Percentiles rank a stretch among this genome's conserved stretches.
These are phyloP conservation scores for Sceloporus tristichus DNA, from an alignment of 2,113 vertebrate species.

Conservation along the genomic window DNA sequence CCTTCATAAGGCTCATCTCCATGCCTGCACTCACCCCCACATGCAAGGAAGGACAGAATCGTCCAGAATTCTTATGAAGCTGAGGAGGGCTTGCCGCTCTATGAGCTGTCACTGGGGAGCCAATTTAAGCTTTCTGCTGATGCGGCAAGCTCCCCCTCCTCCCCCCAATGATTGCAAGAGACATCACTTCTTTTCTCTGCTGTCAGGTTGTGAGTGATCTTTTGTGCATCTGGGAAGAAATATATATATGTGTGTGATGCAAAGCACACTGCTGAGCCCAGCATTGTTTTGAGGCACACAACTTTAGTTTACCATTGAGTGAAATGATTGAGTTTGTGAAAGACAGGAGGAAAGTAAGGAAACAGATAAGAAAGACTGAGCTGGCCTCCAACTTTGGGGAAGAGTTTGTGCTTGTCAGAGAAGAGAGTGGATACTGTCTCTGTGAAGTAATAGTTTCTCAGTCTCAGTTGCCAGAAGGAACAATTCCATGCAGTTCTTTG, in stretches of 20 bases:
- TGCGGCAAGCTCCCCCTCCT: slow-evolving; percentile 41
- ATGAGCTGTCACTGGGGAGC: slow-evolving; percentile 48
- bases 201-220: slow-evolving; percentile 49
- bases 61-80: slow-evolving; percentile 23
- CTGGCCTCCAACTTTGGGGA: background rate
- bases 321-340: background rate
- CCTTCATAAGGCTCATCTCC: slow-evolving; percentile 1
- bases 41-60: fast-evolving
- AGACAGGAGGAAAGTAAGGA: background rate
- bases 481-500: background rate
- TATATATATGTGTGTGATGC: slow-evolving; percentile 56
- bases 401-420: fast-evolving
- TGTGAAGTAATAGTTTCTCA: background rate
- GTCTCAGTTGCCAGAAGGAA: background rate
- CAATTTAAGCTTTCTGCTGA: slow-evolving; percentile 65
- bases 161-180: slow-evolving; percentile 17
- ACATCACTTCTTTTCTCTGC: slow-evolving; percentile 34
- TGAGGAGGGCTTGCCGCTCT: slow-evolving; percentile 37
- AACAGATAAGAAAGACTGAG: background rate
- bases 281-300: slow-evolving; percentile 2
- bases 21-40: background rate
- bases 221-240: slow-evolving; percentile 24
- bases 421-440: background rate
- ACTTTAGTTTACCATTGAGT: slow-evolving; percentile 3
- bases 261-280: background rate